A percentile compares a stretch with the other conserved stretches of the same genome.
Conservation (phyloP, 2,113 vertebrate species). For the Monopterus albus region DNA sequence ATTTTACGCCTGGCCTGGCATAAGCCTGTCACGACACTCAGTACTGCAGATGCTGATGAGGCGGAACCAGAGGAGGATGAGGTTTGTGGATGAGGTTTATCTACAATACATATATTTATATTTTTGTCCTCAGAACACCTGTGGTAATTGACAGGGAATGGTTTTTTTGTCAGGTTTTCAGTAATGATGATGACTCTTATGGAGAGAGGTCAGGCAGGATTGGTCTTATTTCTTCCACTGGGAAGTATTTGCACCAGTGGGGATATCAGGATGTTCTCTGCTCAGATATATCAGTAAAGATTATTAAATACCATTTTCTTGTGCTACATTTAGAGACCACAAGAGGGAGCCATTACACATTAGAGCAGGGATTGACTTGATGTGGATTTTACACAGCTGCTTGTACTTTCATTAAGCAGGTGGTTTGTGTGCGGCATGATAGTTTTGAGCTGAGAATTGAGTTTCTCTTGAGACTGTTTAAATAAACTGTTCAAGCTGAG, state of each 20-base stretch:
- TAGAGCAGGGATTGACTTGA: neutral
- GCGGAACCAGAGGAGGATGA: conserved; percentile 94
- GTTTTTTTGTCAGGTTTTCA: neutral
- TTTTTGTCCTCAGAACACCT: neutral
- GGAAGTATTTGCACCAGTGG: neutral
- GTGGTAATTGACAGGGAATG: neutral
- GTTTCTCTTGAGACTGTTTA: conserved; percentile 1
- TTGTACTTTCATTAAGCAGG: conserved; percentile 14
- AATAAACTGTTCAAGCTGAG: neutral
- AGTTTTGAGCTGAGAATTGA: conserved; percentile 3
- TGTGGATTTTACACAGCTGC: neutral
- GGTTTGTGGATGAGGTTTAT: conserved; percentile 80
- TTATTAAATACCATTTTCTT: neutral
- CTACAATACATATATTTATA: conserved; percentile 9
- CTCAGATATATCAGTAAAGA: neutral
- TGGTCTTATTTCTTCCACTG: neutral
- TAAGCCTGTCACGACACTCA: conserved; percentile 86
- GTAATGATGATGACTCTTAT: neutral
- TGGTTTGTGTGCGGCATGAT: neutral
- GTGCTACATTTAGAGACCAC: conserved; percentile 38
- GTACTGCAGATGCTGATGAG: conserved; percentile 87
- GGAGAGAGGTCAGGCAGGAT: neutral
- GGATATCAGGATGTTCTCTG: neutral
- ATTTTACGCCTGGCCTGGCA: conserved; percentile 93
- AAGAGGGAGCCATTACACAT: conserved; percentile 62